Evolutionary conservation across 2,797 vertebrate species (phyloP), one percentile per base, ranked within the genome.

Genomic region (Arctocebus calabarensis): DNA sequence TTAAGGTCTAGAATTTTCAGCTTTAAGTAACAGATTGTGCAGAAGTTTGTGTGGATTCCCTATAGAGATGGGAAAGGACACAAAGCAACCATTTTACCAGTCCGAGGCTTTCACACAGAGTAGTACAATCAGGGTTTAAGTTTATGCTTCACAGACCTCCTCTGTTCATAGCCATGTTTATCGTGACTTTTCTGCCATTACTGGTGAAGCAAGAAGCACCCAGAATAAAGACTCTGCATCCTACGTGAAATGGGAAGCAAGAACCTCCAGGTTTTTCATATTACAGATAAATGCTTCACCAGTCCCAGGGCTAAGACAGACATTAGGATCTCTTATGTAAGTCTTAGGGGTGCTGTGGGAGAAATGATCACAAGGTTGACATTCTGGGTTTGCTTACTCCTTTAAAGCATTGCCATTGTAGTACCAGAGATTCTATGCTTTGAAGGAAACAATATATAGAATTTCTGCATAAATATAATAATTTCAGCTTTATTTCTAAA

Each of bases 61-160:
- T 77, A 90, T 37, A 83, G 78, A 78, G 93, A 75, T 10, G 82
- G 61, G 37, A 45, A 81, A 88, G 82, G 92, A 84, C 84, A 97
- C 95, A 97, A 96, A 96, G 91, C 92, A 84, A 45, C 57, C 96
- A 81, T 97, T 97, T 97, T 79, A 11, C 23, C 32, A 93, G 81
- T 34, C 61, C 27, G 40, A 23, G 81, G 79, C 91, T 94, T 89
- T 81, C 84, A 74, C 75, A 13, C 57, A 94, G 75, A 84, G 52
- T 29, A 90, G 84, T 34, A 97, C 93, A 95, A 91, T 92, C 89
- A 75, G 92, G 57, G 77, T 96, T 96, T 93, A 88, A 94, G 94
- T 93, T 64, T 57, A 52, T 57, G 70, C 71, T 48, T 92, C 84
- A 92, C 82, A 94, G 87, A 70, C 78, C 94, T 91, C 61, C 45